Evolutionary conservation across 2,888 invertebrate species (phyloP).

Genomic region (Oscheius sp.): DNA sequence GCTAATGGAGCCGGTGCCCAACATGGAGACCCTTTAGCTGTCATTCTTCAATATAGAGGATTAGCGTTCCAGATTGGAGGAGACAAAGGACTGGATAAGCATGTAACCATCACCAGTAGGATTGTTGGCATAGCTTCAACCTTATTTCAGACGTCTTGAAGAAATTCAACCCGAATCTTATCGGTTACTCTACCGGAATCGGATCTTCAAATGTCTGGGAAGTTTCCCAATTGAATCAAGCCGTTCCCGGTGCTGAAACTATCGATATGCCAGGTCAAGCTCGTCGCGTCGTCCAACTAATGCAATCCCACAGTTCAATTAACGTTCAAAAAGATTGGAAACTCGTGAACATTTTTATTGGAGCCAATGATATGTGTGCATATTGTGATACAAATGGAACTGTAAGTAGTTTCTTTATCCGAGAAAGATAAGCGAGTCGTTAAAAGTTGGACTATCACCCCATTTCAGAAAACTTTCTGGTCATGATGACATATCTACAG

Average conservation of each 20-base stretch:
- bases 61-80: conserved; percentile 60
- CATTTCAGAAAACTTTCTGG: too few relatives aligned
- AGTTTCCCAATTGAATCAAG: conserved; percentile 51
- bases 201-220: conserved; percentile 60
- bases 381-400: conserved; percentile 48
- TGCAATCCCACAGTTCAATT: conserved; percentile 49
- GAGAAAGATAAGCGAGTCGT: too few relatives aligned
- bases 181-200: conserved; percentile 71
- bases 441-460: too few relatives aligned
- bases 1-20: conserved; percentile 61
- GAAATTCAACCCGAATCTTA: conserved; percentile 79
- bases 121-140: background rate
- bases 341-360: conserved; percentile 64
- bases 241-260: conserved; percentile 58
- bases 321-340: conserved; percentile 64
- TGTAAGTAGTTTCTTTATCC: conserved; percentile 15
- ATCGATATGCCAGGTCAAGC: conserved; percentile 53
- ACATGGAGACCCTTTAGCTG: conserved; percentile 51
- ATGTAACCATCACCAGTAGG: conserved; percentile 58
- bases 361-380: conserved; percentile 64
- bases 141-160: conserved; percentile 76
- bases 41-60: conserved; percentile 60
- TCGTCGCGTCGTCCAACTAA: conserved; percentile 46
- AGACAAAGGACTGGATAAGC: conserved; percentile 48
- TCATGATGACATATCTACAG: too few relatives aligned